phyloP scores from a whole-genome alignment of 2,888 invertebrate species.

The Pedicia rivosa region DNA sequence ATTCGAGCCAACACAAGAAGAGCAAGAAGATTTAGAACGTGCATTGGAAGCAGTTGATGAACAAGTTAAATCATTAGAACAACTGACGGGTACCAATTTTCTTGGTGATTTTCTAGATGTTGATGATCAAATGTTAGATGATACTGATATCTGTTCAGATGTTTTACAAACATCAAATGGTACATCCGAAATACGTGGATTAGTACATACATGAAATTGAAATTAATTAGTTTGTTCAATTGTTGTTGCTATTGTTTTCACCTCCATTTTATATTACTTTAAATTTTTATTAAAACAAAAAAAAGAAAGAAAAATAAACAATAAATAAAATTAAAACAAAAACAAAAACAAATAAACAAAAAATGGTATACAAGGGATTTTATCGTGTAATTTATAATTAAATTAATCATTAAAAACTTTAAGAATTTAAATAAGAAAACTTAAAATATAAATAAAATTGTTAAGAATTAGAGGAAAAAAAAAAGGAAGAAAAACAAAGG shows the following conservation, averaged over 20 bases:
- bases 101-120: constrained; percentile 27
- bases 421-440: no score
- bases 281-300: neutral
- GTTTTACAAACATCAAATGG: constrained; percentile 19
- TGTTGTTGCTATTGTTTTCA: neutral
- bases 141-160: constrained; percentile 21
- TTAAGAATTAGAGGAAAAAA: no score
- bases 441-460: no score
- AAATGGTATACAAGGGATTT: constrained; percentile 6
- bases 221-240: neutral
- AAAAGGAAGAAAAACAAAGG: no score
- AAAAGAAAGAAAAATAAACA: neutral
- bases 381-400: neutral
- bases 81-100: constrained; percentile 35
- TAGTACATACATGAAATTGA: constrained; percentile 5
- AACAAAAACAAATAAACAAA: neutral
- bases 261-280: neutral
- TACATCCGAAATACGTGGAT: constrained; percentile 6
- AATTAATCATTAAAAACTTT: neutral
- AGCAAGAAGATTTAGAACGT: constrained; percentile 75
- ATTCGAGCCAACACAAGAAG: constrained; percentile 56
- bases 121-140: constrained; percentile 26
- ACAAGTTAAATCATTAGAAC: constrained; percentile 52
- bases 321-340: neutral
- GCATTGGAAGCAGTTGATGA: constrained; percentile 66